Evolutionary conservation across 1,140 invertebrate species (phyloP), one percentile per base, ranked within the genome.

Genomic region (Aphidius ervi): DNA sequence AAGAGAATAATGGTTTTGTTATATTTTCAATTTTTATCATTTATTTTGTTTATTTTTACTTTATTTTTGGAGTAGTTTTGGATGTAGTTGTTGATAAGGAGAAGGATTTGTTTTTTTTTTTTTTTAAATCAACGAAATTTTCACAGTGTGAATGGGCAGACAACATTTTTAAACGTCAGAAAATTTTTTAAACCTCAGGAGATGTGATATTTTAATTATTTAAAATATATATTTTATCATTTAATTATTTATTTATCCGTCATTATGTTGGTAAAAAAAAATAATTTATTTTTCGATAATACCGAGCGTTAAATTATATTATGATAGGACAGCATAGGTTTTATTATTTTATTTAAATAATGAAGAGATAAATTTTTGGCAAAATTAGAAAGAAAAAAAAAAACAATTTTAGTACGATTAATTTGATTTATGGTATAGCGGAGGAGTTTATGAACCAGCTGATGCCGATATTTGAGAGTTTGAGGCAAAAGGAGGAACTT

Each of bases 401-500:
- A 55, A 55, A 16, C 16, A 42, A 55, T 10, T 6, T 7, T 5
- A 3, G 52, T 42, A 49, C 67, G 80, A 78, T 79, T 80, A 58
- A 59, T 70, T 77, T 76, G 68, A 65, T 78, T 76, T 76, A 58
- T 74, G 73, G 70, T 79, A 71, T 87, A 94, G 92, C 91, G 81
- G 90, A 93, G 84, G 91, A 93, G 85, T 91, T 93, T 85, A 87
- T 94, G 86, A 90, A 85, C 83, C 89, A 94, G 83, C 85, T 94
- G 86, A 91, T 90, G 88, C 92, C 92, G 74, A 93, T 94, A 83
- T 93, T 94, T 86, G 91, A 94, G 82, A 89, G 88, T 82, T 86
- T 94, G 76, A 86, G 92, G 74, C 89, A 91, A 78, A 89, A 88
- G 77, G 89, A 93, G 81, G 88, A 92, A 76, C 86, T 92, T 70